Evolutionary conservation across 2,113 vertebrate species (phyloP).

Genomic region (Solea senegalensis): DNA sequence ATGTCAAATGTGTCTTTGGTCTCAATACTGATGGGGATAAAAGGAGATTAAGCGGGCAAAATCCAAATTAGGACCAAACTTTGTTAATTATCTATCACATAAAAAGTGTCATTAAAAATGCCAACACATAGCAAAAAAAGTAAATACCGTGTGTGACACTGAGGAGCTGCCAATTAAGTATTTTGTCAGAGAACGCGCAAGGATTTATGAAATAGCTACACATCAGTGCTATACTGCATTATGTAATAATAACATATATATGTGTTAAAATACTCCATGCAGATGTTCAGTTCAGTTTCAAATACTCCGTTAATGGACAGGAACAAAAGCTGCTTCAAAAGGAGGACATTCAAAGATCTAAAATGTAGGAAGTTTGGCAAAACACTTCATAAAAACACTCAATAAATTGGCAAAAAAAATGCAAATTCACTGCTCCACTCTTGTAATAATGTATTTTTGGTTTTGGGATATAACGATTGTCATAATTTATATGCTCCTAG

Average conservation of each 20-base stretch:
- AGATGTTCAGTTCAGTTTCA: background rate
- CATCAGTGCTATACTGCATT: background rate
- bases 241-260: background rate
- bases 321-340: background rate
- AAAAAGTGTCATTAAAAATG: slow-evolving; percentile 12
- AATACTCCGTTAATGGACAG: background rate
- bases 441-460: background rate
- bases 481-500: background rate
- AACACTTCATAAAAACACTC: background rate
- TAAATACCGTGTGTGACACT: slow-evolving; percentile 1
- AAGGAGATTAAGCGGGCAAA: too few relatives aligned
- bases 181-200: slow-evolving; percentile 4
- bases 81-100: slow-evolving; percentile 30
- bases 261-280: background rate
- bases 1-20: too few relatives aligned
- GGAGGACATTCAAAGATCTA: background rate
- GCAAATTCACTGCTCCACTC: background rate
- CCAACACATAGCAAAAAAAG: slow-evolving; percentile 22
- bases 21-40: too few relatives aligned
- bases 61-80: slow-evolving; percentile 5
- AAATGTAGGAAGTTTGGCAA: background rate
- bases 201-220: background rate
- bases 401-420: background rate
- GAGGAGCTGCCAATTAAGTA: slow-evolving; percentile 7
- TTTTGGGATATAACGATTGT: background rate